These are phyloP conservation scores for Syndactyla subalaris DNA, from an alignment of 2,797 vertebrate species.

Conservation along the genomic window DNA sequence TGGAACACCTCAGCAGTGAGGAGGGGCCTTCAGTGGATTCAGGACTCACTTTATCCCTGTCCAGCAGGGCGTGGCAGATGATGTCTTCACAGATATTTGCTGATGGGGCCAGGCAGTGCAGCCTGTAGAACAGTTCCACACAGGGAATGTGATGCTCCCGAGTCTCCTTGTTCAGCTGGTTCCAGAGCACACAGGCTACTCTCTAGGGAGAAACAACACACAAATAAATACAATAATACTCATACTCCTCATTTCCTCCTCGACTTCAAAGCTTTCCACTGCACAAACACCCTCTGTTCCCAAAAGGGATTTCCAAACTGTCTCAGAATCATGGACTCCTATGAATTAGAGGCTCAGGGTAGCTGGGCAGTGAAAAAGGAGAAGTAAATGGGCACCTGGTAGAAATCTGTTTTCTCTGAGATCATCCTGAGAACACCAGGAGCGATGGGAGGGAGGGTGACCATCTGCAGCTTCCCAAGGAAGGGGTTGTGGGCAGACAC, in stretches of 20 bases:
- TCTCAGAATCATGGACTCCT: background rate
- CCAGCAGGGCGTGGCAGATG: slow-evolving; percentile 89
- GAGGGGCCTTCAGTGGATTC: background rate
- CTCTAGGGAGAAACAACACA: slow-evolving; percentile 75
- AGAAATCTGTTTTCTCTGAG: slow-evolving; percentile 91
- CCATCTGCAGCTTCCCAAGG: slow-evolving; percentile 92
- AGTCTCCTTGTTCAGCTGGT: slow-evolving; percentile 90
- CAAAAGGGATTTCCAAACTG: background rate
- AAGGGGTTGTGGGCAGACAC: slow-evolving; percentile 84
- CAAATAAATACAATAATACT: background rate
- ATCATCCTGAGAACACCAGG: slow-evolving; percentile 84
- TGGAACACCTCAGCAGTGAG: background rate
- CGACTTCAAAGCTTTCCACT: background rate
- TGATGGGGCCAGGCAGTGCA: slow-evolving; percentile 94
- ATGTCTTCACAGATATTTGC: slow-evolving; percentile 94
- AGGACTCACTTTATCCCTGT: slow-evolving; percentile 87
- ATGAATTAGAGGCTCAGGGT: background rate
- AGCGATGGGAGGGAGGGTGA: slow-evolving; percentile 90
- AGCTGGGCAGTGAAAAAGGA: background rate
- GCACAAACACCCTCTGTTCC: background rate
- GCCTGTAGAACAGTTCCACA: slow-evolving; percentile 93
- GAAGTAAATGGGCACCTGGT: slow-evolving; percentile 81
- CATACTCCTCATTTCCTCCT: background rate
- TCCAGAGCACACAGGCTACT: slow-evolving; percentile 91
- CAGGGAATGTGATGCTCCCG: slow-evolving; percentile 91